Evolutionary conservation across 2,113 vertebrate genomes (phyloP), one percentile per base, ranked within the genome.

Genomic region (Neofelis nebulosa): DNA sequence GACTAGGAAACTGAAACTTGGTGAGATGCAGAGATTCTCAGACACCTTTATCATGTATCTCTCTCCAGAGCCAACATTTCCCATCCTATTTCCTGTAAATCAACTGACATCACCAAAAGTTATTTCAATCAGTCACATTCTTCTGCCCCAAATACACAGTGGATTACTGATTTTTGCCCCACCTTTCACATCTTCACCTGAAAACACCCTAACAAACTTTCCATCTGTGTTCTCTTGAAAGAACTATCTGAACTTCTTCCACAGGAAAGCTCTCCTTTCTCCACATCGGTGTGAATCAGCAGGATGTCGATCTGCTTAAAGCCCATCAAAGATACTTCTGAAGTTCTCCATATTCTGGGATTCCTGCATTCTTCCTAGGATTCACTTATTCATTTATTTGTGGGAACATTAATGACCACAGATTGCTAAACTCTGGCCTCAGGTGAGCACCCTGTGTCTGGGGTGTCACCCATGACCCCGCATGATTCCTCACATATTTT

Each of bases 391-490:
- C 19, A 41, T 79, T 79, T 52, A 52, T 19, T 12, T 79, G 12
- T 6, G 19, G 1, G 29, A 45, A 11, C 71, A 12, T 63, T 33
- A 15, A 33, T 33, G 5, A 61, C 10, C 33, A 36, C 41, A 29
- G 57, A 29, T 3, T 25, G 7, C 4, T 23, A 15, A 29, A 79
- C 21, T 29, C 14, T 19, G 52, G 16, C 33, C 73, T 90, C 41
- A 2, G 33, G 15, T 0, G 29, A 38, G 10, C 15, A 14, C 1
- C 41, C 61, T 9, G 7, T 19, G 16, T 21, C 45, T 52, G 7
- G 45, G 36, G 55, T 25, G 2, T 55, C 68, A 38, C 4, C 50
- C 50, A 13, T 6, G n/a, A 25, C 23, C 63, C 14, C 33, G 31
- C 5, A 2, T 1, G 36, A 23, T 61, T 16, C 36, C 89, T 79